Evolutionary conservation across 2,888 invertebrate genomes (phyloP), one percentile per base, ranked within the genome.

Genomic region (Acronicta psi): DNA sequence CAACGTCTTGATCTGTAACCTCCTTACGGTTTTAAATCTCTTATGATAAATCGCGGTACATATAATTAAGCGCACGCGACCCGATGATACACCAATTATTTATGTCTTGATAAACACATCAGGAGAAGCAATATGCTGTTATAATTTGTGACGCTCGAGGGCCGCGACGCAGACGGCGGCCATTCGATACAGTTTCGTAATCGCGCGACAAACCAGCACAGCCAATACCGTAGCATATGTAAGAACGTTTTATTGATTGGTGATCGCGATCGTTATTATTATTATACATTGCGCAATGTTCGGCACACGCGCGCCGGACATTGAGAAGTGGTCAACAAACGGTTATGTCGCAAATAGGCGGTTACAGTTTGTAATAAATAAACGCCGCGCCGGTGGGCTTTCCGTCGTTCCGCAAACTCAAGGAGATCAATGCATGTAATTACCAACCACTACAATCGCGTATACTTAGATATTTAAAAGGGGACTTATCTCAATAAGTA

Each of bases 401-500:
- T 90, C 89, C 87, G 89, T 81, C 87, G 86, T 92, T 88, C 89
- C 87, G 89, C 75, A 79, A 87, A 86, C 86, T 88, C 91, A 91
- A 92, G 91, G 91, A 91, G 90, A 92, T 86, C 90, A 86, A 88
- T 90, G 81, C 79, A 84, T 87, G 84, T 82, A 87, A 90, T 90
- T 88, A 88, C 75, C 59, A 20, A 64, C 69, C 41, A 49, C 49
- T 66, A 73, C 79, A 75, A 76, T 68, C 68, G 73, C 75, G 73
- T 69, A 75, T 77, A 77, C 75, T 70, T 80, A n/a, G n/a, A n/a
- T 77, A 80, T 79, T 81, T 82, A 81, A 75, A 79, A 72, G 75
- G 66, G 63, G 73, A 78, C 75, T 79, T 79, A 76, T 76, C 75
- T 79, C 67, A 34, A n/a, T 34, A 34, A 71, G 72, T 82, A 83